phyloP scores from a whole-genome alignment of 2,113 vertebrate genomes.

The Ammodytes dubius region DNA sequence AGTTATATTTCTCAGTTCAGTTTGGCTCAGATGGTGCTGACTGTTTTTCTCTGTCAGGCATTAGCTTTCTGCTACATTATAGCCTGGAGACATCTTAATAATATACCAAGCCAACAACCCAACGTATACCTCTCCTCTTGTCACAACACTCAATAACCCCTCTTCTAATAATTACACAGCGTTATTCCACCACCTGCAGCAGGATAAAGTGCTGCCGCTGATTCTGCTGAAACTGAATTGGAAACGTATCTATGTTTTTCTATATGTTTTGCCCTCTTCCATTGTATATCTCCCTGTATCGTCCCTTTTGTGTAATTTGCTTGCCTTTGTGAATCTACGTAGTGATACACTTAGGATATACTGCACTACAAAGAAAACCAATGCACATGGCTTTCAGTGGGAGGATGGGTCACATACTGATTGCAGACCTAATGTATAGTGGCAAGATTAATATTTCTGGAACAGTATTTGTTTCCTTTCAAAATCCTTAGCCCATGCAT shows the following conservation, averaged over 20 bases:
- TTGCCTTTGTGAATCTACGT: background rate
- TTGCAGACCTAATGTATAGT: background rate
- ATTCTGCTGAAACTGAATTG: constrained; percentile 8
- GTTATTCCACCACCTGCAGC: constrained; percentile 21
- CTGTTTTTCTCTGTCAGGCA: constrained; percentile 1
- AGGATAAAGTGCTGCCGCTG: background rate
- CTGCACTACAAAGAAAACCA: background rate
- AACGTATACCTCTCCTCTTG: constrained; percentile 3
- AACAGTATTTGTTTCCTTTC: background rate
- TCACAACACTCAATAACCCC: constrained; percentile 8
- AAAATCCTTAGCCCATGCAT: background rate
- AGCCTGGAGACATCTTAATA: constrained; percentile 16
- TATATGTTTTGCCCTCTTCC: background rate
- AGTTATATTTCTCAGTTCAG: background rate
- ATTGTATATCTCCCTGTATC: background rate
- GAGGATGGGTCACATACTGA: background rate
- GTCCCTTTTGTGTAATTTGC: background rate
- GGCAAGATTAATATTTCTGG: background rate
- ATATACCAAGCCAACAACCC: constrained; percentile 10
- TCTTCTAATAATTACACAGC: background rate
- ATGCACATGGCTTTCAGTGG: background rate
- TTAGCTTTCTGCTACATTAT: background rate
- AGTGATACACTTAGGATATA: background rate
- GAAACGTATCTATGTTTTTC: background rate
- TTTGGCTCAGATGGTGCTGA: background rate